Evolutionary conservation across 2,797 vertebrate genomes (phyloP).

Genomic region (Echiichthys vipera): DNA sequence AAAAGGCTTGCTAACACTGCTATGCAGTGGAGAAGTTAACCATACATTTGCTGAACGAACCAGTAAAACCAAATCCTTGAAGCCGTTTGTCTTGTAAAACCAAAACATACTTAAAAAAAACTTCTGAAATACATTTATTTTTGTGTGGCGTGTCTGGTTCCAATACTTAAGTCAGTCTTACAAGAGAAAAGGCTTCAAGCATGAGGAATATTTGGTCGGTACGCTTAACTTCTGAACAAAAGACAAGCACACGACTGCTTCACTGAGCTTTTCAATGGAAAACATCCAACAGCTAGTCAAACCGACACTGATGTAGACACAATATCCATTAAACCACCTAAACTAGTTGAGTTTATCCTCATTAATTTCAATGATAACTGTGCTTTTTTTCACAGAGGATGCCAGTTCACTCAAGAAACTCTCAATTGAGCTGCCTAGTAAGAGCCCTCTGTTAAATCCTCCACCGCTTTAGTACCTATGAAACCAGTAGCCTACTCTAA

Average conservation of each 20-base stretch:
- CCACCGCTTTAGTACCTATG: conserved; percentile 51
- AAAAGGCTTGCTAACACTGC: conserved; percentile 4
- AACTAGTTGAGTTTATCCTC: conserved; percentile 25
- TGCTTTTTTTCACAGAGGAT: conserved; percentile 87
- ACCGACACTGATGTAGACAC: not conserved
- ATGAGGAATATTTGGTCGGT: not conserved
- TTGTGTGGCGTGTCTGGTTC: not conserved
- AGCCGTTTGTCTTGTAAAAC: not conserved
- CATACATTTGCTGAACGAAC: not conserved
- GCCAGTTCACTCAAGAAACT: conserved; percentile 86
- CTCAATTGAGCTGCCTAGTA: conserved; percentile 88
- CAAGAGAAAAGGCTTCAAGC: not conserved
- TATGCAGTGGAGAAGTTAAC: not conserved
- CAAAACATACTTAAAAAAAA: not conserved
- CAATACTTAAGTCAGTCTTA: not conserved
- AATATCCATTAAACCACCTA: conserved; percentile 8
- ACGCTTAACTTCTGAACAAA: not conserved
- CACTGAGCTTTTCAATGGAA: not conserved
- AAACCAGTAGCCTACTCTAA: conserved; percentile 46
- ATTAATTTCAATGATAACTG: conserved; percentile 72
- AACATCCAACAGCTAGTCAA: conserved; percentile 2
- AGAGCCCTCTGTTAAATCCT: conserved; percentile 75
- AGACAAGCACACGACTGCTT: not conserved
- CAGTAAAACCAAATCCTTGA: not conserved
- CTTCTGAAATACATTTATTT: not conserved